Percentiles rank a stretch among this genome's conserved stretches.
Evolutionary conservation across 1,140 invertebrate genomes (phyloP).

Genomic region (Procambarus clarkii): DNA sequence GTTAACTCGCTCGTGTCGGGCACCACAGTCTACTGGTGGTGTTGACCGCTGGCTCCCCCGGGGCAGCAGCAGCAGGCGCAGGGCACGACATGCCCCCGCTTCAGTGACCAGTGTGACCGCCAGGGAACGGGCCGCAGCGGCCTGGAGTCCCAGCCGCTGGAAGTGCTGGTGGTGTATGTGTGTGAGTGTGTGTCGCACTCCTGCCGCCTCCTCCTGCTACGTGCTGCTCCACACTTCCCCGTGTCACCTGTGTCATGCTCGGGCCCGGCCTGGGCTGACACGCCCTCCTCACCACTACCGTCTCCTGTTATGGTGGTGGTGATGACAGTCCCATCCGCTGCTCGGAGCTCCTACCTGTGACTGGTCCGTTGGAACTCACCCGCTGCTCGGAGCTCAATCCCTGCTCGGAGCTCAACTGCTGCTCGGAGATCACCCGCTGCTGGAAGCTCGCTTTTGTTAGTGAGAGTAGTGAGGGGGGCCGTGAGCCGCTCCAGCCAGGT

Average conservation of each 20-base stretch:
- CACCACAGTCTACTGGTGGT: not conserved
- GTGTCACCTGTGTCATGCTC: constrained; percentile 1
- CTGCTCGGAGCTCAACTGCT: not conserved
- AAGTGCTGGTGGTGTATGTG: constrained; percentile 7
- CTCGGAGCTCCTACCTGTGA: not conserved
- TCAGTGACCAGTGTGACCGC: not conserved
- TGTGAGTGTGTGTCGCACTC: constrained; percentile 2
- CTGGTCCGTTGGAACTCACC: not conserved
- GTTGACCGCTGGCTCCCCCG: not conserved
- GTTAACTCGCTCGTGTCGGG: not conserved
- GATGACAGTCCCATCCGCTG: not conserved
- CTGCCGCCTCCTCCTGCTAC: not conserved
- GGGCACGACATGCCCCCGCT: not conserved
- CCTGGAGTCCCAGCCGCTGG: constrained; percentile 12
- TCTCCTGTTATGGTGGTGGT: not conserved
- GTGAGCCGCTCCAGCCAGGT: not conserved
- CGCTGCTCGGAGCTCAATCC: not conserved
- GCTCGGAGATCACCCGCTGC: not conserved
- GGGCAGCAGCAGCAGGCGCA: not conserved
- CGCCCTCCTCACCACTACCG: not conserved
- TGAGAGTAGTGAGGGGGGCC: not conserved
- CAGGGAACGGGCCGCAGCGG: not conserved
- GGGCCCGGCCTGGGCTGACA: not conserved
- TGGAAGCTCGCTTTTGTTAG: not conserved
- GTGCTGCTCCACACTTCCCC: not conserved